Evolutionary conservation across 2,113 vertebrate genomes (phyloP), one percentile per base, ranked within the genome.

Genomic region (Isichthys henryi): DNA sequence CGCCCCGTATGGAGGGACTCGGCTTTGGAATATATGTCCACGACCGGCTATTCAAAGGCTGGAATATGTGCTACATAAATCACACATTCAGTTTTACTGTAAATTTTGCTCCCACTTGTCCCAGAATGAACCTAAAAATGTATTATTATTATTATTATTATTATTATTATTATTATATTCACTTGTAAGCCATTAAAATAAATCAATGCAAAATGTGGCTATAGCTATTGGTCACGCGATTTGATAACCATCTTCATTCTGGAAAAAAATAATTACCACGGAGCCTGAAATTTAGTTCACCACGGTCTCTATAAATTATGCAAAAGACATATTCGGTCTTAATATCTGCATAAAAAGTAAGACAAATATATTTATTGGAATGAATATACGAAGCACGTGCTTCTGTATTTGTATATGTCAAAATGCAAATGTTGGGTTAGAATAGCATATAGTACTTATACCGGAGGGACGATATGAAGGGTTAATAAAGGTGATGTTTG

Each of bases 321-420:
- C 5, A 50, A 50, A 86, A 86, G 23, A 48, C 74, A 80, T 80
- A 39, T 80, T 43, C 74, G 5, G 74, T 80, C 43, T 43, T 39
- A 80, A 80, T 80, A 80, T 80, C 74, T 80, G 13, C 74, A 80
- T 70, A 70, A 70, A 70, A 70, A 27, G 62, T 70, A 70, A 70
- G n/a, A 70, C 62, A 70, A 70, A 70, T 70, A 70, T 13, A 70
- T 70, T 70, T 70, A 70, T 70, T 70, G 27, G 11, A 70, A 70
- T 31, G 9, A 70, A 31, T 70, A 66, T 66, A 70, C 62, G 10
- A n/a, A 66, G 23, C 62, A 31, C n/a, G n/a, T 70, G 62, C 62
- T 70, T 11, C n/a, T 70, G 62, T 70, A 70, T 70, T 31, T 70
- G n/a, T 70, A 70, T 31, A 5, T 3, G 62, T 70, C 62, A 70